phyloP scores from a whole-genome alignment of 2,888 invertebrate genomes.

The Drosophila borealis region DNA sequence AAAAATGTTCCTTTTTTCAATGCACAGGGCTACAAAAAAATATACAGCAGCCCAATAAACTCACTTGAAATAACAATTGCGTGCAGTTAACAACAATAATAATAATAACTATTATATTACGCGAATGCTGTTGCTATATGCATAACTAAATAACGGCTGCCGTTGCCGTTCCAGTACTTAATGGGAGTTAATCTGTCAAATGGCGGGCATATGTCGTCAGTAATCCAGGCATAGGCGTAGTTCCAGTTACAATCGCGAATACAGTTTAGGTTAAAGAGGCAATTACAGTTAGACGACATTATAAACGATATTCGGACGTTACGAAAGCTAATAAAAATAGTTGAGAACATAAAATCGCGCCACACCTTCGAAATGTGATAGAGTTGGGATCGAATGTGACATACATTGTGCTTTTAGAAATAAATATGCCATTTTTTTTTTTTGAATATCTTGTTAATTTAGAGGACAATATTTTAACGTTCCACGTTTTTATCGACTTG shows the following conservation, averaged over 20 bases:
- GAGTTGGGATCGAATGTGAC: too few relatives aligned
- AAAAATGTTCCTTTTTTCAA: neutral
- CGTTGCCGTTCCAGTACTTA: constrained; percentile 18
- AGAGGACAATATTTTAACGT: too few relatives aligned
- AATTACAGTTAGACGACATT: constrained; percentile 48
- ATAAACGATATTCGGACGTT: constrained; percentile 51
- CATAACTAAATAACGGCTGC: constrained; percentile 1
- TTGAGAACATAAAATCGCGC: neutral
- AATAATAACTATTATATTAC: constrained; percentile 24
- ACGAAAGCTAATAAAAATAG: neutral
- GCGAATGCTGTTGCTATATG: constrained; percentile 10
- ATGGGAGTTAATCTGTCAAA: constrained; percentile 35
- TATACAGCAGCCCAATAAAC: constrained; percentile 25
- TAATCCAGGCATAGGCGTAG: constrained; percentile 32
- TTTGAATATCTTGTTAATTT: too few relatives aligned
- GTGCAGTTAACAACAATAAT: constrained; percentile 32
- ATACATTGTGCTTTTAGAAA: neutral
- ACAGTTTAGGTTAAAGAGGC: constrained; percentile 20
- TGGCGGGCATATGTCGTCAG: constrained; percentile 1
- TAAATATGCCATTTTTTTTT: neutral
- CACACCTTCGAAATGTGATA: too few relatives aligned
- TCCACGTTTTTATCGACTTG: too few relatives aligned
- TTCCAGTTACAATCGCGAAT: constrained; percentile 38
- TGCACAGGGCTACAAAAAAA: neutral
- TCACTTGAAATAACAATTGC: constrained; percentile 57